phyloP scores from a whole-genome alignment of 2,888 invertebrate species.

The Megaustenia siamemsis region DNA sequence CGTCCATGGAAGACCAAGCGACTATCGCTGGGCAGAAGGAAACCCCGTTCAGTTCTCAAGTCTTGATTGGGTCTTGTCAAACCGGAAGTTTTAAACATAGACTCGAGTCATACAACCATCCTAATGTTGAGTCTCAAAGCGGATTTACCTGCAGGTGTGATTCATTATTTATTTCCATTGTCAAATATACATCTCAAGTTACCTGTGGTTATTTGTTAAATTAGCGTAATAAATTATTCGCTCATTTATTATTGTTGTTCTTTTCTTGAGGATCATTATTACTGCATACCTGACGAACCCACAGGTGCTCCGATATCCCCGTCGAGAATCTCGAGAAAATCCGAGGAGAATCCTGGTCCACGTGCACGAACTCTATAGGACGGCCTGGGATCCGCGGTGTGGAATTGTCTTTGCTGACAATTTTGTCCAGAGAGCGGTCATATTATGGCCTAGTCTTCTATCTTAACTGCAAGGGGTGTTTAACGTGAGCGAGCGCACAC shows the following conservation, averaged over 20 bases:
- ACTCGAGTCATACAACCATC: conserved; percentile 18
- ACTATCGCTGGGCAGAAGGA: neutral
- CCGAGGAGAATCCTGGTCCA: too few species aligned
- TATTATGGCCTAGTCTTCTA: too few species aligned
- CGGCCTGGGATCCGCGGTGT: too few species aligned
- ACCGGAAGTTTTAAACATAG: neutral
- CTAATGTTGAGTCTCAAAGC: conserved; percentile 35
- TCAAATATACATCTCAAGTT: neutral
- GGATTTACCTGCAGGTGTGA: neutral
- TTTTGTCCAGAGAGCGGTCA: too few species aligned
- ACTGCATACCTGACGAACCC: too few species aligned
- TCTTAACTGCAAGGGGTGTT: too few species aligned
- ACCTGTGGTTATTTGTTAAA: neutral
- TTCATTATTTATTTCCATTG: neutral
- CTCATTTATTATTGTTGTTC: neutral
- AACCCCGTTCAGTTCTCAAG: neutral
- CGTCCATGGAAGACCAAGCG: conserved; percentile 45
- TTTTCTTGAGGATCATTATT: too few species aligned
- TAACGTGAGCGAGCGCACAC: too few species aligned
- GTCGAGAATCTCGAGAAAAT: too few species aligned
- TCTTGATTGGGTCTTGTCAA: neutral
- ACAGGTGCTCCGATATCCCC: too few species aligned
- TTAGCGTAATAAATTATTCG: neutral
- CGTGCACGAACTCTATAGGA: too few species aligned
- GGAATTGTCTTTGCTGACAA: too few species aligned